Evolutionary conservation across 2,797 vertebrate species (phyloP).

Genomic region (Hephaestus fuliginosus): DNA sequence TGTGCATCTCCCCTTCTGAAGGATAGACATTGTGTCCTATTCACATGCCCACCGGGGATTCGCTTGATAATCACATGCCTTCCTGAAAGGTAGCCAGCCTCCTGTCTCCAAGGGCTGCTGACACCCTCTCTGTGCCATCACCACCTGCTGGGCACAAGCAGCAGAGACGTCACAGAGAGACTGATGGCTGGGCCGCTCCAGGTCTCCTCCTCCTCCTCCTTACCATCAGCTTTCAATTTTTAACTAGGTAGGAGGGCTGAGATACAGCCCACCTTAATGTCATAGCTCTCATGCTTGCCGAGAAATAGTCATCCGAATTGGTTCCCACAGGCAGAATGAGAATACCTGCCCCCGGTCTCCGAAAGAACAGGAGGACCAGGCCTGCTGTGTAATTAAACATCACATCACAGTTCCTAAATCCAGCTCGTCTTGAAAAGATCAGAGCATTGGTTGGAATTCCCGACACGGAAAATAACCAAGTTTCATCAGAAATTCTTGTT

Average conservation of each 20-base stretch:
- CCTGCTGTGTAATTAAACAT: conserved; percentile 60
- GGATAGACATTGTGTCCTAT: conserved; percentile 47
- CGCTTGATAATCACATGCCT: conserved; percentile 68
- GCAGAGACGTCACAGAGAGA: conserved; percentile 53
- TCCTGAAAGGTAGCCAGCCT: conserved; percentile 57
- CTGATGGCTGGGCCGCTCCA: conserved; percentile 56
- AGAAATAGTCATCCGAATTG: conserved; percentile 58
- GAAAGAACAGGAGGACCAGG: conserved; percentile 35
- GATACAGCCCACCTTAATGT: conserved; percentile 55
- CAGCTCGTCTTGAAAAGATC: conserved; percentile 38
- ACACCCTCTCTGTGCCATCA: conserved; percentile 53
- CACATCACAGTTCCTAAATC: conserved; percentile 50
- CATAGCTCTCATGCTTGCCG: conserved; percentile 42
- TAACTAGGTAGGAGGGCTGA: conserved; percentile 54
- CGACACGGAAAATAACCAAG: conserved; percentile 24
- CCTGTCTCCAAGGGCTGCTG: conserved; percentile 68
- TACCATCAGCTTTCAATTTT: conserved; percentile 48
- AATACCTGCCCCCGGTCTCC: conserved; percentile 40
- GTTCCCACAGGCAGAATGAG: conserved; percentile 54
- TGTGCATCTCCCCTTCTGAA: conserved; percentile 33
- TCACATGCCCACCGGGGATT: conserved; percentile 47
- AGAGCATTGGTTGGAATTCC: conserved; percentile 31
- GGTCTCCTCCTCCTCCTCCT: conserved; percentile 31
- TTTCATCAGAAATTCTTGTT: conserved; percentile 34
- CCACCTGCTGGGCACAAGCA: conserved; percentile 57